A percentile compares a stretch with the other conserved stretches of the same genome.
phyloP scores from a whole-genome alignment of 2,113 vertebrate species.

The Austrofundulus limnaeus region DNA sequence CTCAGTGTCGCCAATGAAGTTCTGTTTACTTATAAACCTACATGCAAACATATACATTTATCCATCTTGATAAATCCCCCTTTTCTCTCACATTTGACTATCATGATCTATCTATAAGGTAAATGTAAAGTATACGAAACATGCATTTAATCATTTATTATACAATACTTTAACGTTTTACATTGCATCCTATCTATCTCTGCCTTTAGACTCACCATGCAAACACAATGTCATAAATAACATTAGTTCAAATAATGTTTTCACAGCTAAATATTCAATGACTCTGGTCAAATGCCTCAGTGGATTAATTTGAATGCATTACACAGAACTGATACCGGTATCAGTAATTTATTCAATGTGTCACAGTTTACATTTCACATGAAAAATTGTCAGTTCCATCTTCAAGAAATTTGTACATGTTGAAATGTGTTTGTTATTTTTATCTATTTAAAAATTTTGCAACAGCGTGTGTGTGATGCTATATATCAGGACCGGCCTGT shows the following conservation, averaged over 20 bases:
- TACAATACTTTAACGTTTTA: slow-evolving; percentile 11
- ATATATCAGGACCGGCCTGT: no score
- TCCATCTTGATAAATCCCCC: not conserved
- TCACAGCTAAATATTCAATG: slow-evolving; percentile 54
- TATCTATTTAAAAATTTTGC: no score
- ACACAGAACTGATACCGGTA: no score
- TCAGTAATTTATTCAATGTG: no score
- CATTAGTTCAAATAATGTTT: slow-evolving; percentile 70
- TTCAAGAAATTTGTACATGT: no score
- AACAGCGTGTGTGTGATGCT: no score
- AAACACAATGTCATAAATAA: slow-evolving; percentile 66
- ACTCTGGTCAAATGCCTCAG: slow-evolving; percentile 51
- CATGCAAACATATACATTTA: not conserved
- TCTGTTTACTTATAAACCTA: slow-evolving; percentile 23
- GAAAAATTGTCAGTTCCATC: no score
- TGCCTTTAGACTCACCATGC: slow-evolving; percentile 36
- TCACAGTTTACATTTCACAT: no score
- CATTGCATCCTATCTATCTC: slow-evolving; percentile 15
- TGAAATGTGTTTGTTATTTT: no score
- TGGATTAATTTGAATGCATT: slow-evolving; percentile 60
- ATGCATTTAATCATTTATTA: slow-evolving; percentile 1
- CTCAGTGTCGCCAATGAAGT: slow-evolving; percentile 48
- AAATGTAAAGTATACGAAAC: slow-evolving; percentile 5
- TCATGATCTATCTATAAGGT: slow-evolving; percentile 11
- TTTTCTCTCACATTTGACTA: slow-evolving; percentile 14